Evolutionary conservation across 1,140 invertebrate species (phyloP).

Genomic region (Homalodisca vitripennis): DNA sequence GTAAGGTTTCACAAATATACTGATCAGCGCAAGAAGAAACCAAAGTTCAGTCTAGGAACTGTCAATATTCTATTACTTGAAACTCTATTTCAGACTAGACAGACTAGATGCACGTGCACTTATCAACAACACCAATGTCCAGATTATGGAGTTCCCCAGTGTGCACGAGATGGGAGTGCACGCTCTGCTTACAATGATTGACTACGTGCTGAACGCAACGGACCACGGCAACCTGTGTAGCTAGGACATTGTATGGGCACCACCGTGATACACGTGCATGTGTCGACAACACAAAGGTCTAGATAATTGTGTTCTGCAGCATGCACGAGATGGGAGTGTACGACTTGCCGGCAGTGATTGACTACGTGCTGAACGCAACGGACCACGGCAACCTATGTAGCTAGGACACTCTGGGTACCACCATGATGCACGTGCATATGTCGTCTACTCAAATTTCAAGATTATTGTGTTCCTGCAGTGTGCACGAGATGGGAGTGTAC

Average conservation of each 20-base stretch:
- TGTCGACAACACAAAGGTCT: no score
- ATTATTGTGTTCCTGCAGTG: slow-evolving; percentile 47
- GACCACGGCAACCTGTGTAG: slow-evolving; percentile 55
- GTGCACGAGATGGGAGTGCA: slow-evolving; percentile 64
- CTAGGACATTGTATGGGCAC: slow-evolving; percentile 60
- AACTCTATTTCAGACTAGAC: no score
- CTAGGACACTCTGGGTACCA: slow-evolving; percentile 60
- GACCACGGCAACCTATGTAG: slow-evolving; percentile 55
- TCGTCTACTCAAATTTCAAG: no score
- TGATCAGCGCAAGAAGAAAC: no score
- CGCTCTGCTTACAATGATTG: slow-evolving; percentile 67
- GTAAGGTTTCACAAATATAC: no score
- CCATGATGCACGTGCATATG: no score
- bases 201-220: slow-evolving; percentile 58
- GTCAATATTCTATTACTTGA: no score
- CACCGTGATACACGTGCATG: slow-evolving; percentile 60
- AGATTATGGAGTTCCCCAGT: slow-evolving; percentile 44
- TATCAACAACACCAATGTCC: no score
- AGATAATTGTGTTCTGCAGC: no score
- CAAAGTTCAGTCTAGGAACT: no score
- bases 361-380: slow-evolving; percentile 58
- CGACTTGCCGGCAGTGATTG: slow-evolving; percentile 68
- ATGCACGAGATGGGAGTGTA: slow-evolving; percentile 64
- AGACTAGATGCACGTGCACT: no score
- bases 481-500: slow-evolving; percentile 63